Evolutionary conservation across 1,140 invertebrate species (phyloP).

Genomic region (Calliphora vicina): DNA sequence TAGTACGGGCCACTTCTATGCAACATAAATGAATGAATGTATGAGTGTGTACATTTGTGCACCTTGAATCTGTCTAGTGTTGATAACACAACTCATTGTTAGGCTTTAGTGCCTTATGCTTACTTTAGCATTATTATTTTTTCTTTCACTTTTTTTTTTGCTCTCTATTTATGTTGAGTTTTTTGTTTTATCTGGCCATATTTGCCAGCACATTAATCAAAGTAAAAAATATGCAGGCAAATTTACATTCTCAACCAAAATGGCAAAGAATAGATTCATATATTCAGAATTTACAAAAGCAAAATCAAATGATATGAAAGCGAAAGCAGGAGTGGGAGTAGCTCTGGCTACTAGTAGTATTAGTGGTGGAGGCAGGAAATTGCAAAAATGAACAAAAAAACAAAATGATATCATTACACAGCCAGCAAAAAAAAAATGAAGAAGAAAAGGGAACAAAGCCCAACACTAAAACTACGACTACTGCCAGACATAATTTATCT

Average conservation of each 20-base stretch:
- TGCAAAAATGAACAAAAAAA: too few species aligned
- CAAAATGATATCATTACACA: constrained; percentile 1
- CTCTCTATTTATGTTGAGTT: not conserved
- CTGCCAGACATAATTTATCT: constrained; percentile 7
- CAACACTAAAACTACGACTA: not conserved
- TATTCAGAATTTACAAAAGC: not conserved
- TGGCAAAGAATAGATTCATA: not conserved
- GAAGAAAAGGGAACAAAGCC: not conserved
- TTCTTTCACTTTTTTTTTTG: not conserved
- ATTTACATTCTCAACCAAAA: not conserved
- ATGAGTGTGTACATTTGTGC: not conserved
- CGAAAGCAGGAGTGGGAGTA: not conserved
- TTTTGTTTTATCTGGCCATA: constrained; percentile 1
- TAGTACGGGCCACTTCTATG: not conserved
- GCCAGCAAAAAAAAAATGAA: not conserved
- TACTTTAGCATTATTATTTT: constrained; percentile 4
- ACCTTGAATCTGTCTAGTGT: constrained; percentile 12
- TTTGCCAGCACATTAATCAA: constrained; percentile 16
- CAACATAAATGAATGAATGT: not conserved
- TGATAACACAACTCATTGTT: constrained; percentile 9
- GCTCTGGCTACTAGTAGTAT: too few species aligned
- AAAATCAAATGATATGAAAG: not conserved
- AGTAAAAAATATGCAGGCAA: constrained; percentile 15
- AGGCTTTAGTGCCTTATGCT: constrained; percentile 12
- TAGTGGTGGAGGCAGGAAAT: not conserved